Conservation (phyloP, 2,113 vertebrate species). For the Parotia lawesii region DNA sequence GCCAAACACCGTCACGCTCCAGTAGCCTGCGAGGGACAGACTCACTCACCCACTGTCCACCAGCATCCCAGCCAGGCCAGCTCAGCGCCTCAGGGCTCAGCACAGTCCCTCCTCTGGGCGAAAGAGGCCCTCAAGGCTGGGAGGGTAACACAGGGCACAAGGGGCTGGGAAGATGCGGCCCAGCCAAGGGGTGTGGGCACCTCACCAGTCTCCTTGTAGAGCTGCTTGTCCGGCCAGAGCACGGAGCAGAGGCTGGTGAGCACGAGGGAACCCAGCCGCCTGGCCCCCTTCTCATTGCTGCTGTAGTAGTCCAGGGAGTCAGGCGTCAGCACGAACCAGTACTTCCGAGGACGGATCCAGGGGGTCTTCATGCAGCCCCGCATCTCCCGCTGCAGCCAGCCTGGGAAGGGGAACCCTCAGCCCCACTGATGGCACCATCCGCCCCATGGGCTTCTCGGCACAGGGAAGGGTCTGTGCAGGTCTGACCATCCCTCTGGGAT, state of each 20-base stretch:
- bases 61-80: background rate
- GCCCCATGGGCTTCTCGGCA: accelerated
- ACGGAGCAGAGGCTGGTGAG: slow-evolving; percentile 94
- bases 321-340: slow-evolving; percentile 91
- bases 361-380: slow-evolving; percentile 72
- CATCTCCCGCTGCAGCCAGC: slow-evolving; percentile 91
- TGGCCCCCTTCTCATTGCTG: slow-evolving; percentile 82
- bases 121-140: background rate
- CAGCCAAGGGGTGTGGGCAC: accelerated
- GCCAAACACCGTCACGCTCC: slow-evolving; percentile 91
- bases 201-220: slow-evolving; percentile 90
- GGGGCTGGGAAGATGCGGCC: accelerated
- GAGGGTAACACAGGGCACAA: background rate
- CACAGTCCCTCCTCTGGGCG: accelerated
- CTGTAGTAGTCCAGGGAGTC: slow-evolving; percentile 95
- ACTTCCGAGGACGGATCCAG: slow-evolving; percentile 88
- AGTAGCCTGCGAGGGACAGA: slow-evolving; percentile 77
- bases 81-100: accelerated
- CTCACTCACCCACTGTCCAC: background rate
- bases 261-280: slow-evolving; percentile 86
- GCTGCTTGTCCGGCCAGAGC: slow-evolving; percentile 92
- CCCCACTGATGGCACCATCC: accelerated
- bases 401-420: slow-evolving; percentile 60
- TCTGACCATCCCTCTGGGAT: background rate
- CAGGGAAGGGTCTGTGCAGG: background rate